phyloP scores from a whole-genome alignment of 2,888 invertebrate species.

The Morpho achilles region DNA sequence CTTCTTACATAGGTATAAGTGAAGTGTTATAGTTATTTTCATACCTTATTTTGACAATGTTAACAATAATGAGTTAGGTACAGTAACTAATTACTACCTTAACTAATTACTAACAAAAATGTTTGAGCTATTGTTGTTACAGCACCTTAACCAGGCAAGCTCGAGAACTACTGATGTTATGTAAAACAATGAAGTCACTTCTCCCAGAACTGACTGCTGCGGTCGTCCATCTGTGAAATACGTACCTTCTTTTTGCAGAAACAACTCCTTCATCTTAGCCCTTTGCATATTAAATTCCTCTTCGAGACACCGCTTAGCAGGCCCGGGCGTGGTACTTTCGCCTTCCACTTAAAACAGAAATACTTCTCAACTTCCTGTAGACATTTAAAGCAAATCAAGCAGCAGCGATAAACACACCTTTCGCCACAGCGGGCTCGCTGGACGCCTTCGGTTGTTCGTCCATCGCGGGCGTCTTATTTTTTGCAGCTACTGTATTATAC shows the following conservation, averaged over 20 bases:
- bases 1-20: too few species aligned
- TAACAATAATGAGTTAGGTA: too few species aligned
- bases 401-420: slow-evolving; percentile 59
- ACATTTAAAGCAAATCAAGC: slow-evolving; percentile 26
- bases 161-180: neutral
- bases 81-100: too few species aligned
- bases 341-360: slow-evolving; percentile 71
- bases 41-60: too few species aligned
- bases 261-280: slow-evolving; percentile 95
- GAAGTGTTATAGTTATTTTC: too few species aligned
- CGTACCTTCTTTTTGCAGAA: slow-evolving; percentile 95
- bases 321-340: slow-evolving; percentile 46
- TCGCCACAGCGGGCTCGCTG: slow-evolving; percentile 47
- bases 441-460: slow-evolving; percentile 48
- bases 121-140: too few species aligned
- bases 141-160: neutral
- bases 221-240: slow-evolving; percentile 25
- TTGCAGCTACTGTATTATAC: slow-evolving; percentile 13
- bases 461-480: slow-evolving; percentile 24
- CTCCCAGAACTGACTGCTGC: neutral
- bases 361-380: slow-evolving; percentile 56
- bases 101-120: too few species aligned
- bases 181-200: neutral
- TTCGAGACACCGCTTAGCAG: slow-evolving; percentile 79
- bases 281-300: slow-evolving; percentile 94